These are phyloP conservation scores for Tigriopus californicus DNA, from an alignment of 2,888 invertebrate species.

Conservation along the genomic window DNA sequence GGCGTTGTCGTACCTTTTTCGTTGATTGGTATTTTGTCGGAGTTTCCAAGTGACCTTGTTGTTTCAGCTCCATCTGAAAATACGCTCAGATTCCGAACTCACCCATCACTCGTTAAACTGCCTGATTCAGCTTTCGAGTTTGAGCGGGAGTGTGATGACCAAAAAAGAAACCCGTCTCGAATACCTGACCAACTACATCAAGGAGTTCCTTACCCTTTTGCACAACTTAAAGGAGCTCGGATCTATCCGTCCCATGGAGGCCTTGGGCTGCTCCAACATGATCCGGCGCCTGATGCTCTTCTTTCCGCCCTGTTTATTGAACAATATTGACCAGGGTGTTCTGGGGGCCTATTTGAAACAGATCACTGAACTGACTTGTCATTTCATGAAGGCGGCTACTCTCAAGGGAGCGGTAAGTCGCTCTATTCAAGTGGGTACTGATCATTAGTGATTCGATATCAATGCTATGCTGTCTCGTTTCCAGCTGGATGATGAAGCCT, in stretches of 20 bases:
- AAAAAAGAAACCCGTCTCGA: conserved; percentile 33
- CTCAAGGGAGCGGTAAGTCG: conserved; percentile 36
- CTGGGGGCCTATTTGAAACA: conserved; percentile 39
- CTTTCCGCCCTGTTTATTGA: conserved; percentile 34
- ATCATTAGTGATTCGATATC: neutral
- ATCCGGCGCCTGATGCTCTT: conserved; percentile 41
- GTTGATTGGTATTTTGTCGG: too few species aligned
- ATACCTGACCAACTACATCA: conserved; percentile 40
- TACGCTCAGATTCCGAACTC: conserved; percentile 50
- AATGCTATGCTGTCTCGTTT: too few species aligned
- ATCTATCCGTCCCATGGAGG: conserved; percentile 38
- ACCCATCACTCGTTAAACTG: conserved; percentile 60
- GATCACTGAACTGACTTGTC: conserved; percentile 41
- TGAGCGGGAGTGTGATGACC: conserved; percentile 40
- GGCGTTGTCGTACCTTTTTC: conserved; percentile 19
- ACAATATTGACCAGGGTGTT: conserved; percentile 31
- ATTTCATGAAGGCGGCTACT: conserved; percentile 43
- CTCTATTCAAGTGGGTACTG: too few species aligned
- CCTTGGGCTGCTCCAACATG: conserved; percentile 45
- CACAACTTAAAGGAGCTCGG: conserved; percentile 30
- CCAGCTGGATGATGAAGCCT: conserved; percentile 7
- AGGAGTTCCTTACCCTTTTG: conserved; percentile 40
- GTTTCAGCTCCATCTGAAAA: conserved; percentile 49
- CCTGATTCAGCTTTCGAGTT: conserved; percentile 54
- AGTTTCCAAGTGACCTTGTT: too few species aligned